phyloP scores from a whole-genome alignment of 1,140 invertebrate genomes.

The Calliphora vicina region DNA sequence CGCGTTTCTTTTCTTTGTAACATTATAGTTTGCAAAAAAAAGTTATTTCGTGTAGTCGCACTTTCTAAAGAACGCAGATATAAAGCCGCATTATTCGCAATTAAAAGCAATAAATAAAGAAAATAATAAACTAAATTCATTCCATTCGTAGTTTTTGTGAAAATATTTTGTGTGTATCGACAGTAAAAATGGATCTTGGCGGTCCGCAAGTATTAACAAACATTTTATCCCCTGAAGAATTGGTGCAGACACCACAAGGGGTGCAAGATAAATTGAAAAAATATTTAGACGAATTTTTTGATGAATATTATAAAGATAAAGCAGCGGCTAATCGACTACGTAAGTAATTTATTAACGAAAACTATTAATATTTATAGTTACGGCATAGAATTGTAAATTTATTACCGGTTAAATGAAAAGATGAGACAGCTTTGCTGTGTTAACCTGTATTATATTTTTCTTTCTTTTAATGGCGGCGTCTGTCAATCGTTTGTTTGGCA shows the following conservation, averaged over 20 bases:
- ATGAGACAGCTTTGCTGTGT: not conserved
- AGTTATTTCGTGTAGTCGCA: constrained; percentile 23
- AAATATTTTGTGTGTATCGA: constrained; percentile 11
- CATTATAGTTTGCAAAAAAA: constrained; percentile 25
- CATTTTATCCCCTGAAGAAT: constrained; percentile 51
- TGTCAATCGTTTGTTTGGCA: not conserved
- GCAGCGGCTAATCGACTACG: constrained; percentile 57
- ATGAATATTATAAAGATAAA: constrained; percentile 75
- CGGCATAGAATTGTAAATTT: not conserved
- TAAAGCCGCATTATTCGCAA: not conserved
- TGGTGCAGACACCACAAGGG: constrained; percentile 50
- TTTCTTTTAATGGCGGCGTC: constrained; percentile 19
- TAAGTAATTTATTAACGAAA: constrained; percentile 30
- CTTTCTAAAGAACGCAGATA: not conserved
- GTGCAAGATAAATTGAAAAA: constrained; percentile 68
- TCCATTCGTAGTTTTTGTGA: constrained; percentile 13
- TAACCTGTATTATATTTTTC: not conserved
- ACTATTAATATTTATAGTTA: not conserved
- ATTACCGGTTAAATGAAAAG: constrained; percentile 16
- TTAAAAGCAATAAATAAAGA: not conserved
- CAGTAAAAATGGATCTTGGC: constrained; percentile 50
- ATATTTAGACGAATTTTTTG: constrained; percentile 71
- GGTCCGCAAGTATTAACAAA: constrained; percentile 51
- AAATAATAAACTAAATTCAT: not conserved
- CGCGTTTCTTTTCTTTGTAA: constrained; percentile 12